These are phyloP conservation scores for Ailuropoda melanoleuca DNA, from an alignment of 2,113 vertebrate genomes.

Conservation along the genomic window DNA sequence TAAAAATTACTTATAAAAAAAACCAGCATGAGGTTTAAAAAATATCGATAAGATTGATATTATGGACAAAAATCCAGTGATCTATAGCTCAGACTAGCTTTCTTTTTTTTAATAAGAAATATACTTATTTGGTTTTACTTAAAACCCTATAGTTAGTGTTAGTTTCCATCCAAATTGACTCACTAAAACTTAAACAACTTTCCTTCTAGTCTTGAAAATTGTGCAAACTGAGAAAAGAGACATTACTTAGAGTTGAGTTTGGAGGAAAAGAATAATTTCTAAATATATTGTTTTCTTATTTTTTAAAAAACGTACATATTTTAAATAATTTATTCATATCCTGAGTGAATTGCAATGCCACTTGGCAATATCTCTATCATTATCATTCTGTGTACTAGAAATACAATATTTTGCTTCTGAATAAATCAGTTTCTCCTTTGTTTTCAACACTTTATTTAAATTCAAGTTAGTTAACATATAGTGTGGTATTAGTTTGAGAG, in stretches of 20 bases:
- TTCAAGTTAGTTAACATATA: background rate
- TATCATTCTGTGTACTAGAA: background rate
- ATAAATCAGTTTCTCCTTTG: background rate
- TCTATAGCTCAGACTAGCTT: background rate
- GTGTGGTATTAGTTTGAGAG: background rate
- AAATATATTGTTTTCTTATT: background rate
- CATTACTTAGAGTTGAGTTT: background rate
- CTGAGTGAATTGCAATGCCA: background rate
- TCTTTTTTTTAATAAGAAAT: background rate
- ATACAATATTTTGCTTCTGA: background rate
- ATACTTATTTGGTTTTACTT: background rate
- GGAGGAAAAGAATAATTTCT: background rate
- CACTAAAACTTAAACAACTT: background rate
- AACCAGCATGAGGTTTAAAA: background rate
- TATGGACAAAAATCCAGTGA: background rate
- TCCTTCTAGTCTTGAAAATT: background rate
- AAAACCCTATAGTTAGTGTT: background rate
- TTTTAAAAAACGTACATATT: background rate
- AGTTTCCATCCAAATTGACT: background rate
- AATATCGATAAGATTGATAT: background rate
- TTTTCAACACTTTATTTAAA: background rate
- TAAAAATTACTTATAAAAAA: background rate
- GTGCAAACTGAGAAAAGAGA: background rate
- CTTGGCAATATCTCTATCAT: background rate
- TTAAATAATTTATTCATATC: background rate